Evolutionary conservation across 2,797 vertebrate genomes (phyloP).

Genomic region (Cyclura pinguis): DNA sequence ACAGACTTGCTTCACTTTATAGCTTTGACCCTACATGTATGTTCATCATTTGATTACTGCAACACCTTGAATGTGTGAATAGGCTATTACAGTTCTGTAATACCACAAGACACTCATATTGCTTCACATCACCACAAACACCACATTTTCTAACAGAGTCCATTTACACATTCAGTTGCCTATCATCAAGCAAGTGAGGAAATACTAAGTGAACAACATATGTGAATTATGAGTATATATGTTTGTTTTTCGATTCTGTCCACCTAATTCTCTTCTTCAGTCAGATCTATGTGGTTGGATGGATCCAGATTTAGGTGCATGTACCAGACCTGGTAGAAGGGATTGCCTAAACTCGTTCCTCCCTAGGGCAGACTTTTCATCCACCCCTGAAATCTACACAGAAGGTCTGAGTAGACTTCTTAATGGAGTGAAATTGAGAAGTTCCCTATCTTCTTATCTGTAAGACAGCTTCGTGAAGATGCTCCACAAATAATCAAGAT

Average conservation of each 20-base stretch:
- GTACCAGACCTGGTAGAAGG: not conserved
- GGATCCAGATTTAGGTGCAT: not conserved
- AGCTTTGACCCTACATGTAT: not conserved
- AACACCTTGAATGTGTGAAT: not conserved
- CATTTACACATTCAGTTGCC: not conserved
- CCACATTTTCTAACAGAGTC: not conserved
- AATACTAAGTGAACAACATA: not conserved
- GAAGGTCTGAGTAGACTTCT: not conserved
- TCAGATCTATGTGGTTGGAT: not conserved
- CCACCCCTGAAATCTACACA: not conserved
- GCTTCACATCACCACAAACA: not conserved
- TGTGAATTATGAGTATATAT: not conserved
- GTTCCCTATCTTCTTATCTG: not conserved
- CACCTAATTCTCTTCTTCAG: not conserved
- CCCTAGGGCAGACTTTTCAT: not conserved
- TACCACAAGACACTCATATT: not conserved
- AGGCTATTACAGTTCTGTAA: not conserved
- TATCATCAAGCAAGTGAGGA: too few species aligned
- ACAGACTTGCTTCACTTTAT: not conserved
- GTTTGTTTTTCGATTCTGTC: not conserved
- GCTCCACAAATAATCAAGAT: not conserved
- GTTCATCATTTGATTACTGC: not conserved
- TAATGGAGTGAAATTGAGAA: not conserved
- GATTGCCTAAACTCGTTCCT: not conserved
- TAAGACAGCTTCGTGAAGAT: not conserved